Evolutionary conservation across 2,113 vertebrate species (phyloP), one percentile per base, ranked within the genome.

Genomic region (Thalassarche chlororhynchos): DNA sequence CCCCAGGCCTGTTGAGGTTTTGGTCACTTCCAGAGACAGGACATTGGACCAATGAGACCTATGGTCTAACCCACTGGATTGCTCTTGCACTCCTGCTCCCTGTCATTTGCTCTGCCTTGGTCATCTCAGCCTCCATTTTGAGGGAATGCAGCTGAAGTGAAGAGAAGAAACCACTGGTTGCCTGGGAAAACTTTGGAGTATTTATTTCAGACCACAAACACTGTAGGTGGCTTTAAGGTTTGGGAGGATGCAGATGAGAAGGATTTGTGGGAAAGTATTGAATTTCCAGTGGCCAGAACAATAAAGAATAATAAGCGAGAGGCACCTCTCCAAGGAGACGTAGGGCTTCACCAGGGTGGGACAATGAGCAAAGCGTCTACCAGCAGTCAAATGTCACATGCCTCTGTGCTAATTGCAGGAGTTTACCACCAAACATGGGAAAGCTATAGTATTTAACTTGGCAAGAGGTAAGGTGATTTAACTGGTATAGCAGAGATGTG

Each of bases 361-460:
- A 85, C 78, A 74, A 74, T 2, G 18, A 95, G 92, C 58, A 90
- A 65, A 74, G 71, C 10, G 1, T 58, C 90, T 58, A 72, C 40
- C 78, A 94, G 92, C 75, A 93, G 79, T 83, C 68, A 77, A 90
- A 95, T 61, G 62, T 71, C 90, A 81, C 90, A 90, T 69, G 80
- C 62, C 14, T 68, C 81, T 71, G 36, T 61, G 64, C 88, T 95
- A 49, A 94, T 86, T 94, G 90, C 92, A 95, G 71, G 82, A 95
- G 85, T 94, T 97, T 86, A 95, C 88, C 85, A 94, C 90, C 76
- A 94, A 97, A 74, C 85, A 95, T 70, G 79, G 93, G 90, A 70
- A 94, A 93, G 55, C 62, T 74, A 34, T 40, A 36, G 1, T 96
- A 29, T 97, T 97, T 97, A 60, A 62, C 96, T 97, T 97, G 97